phyloP scores from a whole-genome alignment of 2,888 invertebrate genomes.

The Gymnocheta viridis region DNA sequence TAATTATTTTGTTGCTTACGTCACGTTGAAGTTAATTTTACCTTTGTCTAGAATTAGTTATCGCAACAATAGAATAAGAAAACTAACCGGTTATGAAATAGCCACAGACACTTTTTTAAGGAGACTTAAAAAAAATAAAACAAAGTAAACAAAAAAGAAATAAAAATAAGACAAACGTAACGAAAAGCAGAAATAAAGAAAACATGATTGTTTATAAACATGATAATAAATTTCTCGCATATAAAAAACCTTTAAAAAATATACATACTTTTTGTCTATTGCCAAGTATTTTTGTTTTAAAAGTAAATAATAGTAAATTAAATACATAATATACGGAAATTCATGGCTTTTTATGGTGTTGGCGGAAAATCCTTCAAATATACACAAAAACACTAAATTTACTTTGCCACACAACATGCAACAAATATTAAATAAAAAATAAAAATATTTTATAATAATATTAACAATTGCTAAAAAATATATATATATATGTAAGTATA shows the following conservation, averaged over 20 bases:
- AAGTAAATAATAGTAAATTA: conserved; percentile 11
- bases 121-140: conserved; percentile 7
- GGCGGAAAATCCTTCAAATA: conserved; percentile 71
- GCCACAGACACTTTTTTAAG: conserved; percentile 14
- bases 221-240: background rate
- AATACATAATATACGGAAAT: conserved; percentile 59
- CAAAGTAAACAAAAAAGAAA: too few species aligned
- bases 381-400: conserved; percentile 27
- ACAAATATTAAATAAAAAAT: conserved; percentile 30
- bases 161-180: conserved; percentile 2
- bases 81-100: conserved; percentile 40
- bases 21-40: conserved; percentile 9
- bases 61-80: background rate
- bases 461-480: background rate
- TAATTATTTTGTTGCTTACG: background rate
- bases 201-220: conserved; percentile 39
- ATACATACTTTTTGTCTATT: background rate
- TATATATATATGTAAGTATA: too few species aligned
- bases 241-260: too few species aligned
- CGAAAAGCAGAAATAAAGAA: conserved; percentile 29
- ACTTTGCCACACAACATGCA: conserved; percentile 51
- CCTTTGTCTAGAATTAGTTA: background rate
- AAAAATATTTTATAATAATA: background rate
- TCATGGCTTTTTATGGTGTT: conserved; percentile 69
- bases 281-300: background rate